Conservation (phyloP, 2,888 invertebrate genomes). For the Hirtodrosophila cameraria region DNA sequence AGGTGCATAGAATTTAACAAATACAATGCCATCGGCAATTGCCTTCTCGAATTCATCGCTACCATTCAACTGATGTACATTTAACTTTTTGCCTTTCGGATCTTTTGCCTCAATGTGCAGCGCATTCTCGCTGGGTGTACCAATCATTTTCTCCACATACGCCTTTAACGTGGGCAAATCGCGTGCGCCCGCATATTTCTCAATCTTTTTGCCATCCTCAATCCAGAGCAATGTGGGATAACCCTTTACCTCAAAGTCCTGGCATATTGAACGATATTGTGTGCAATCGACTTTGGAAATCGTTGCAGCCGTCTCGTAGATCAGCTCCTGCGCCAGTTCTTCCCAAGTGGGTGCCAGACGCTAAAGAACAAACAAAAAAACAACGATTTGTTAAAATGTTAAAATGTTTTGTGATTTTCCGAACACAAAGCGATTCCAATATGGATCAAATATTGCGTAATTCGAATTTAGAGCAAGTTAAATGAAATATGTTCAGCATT, state of each 20-base stretch:
- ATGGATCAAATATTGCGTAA: too few species aligned
- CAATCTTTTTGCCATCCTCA: constrained; percentile 93
- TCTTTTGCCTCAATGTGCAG: constrained; percentile 38
- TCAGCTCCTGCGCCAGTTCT: constrained; percentile 89
- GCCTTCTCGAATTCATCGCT: constrained; percentile 90
- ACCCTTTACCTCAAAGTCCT: constrained; percentile 92
- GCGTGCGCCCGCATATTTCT: constrained; percentile 89
- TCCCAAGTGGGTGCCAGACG: constrained; percentile 94
- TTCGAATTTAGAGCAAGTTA: background rate
- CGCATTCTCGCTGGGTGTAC: constrained; percentile 37
- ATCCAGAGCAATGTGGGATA: constrained; percentile 96
- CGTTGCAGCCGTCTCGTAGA: constrained; percentile 88
- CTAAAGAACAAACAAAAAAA: constrained; percentile 82
- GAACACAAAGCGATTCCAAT: too few species aligned
- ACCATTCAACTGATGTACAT: constrained; percentile 85
- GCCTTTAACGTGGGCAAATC: constrained; percentile 88
- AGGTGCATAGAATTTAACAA: constrained; percentile 95
- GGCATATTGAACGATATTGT: constrained; percentile 89
- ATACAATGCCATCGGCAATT: constrained; percentile 89
- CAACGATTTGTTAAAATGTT: too few species aligned
- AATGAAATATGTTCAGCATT: background rate
- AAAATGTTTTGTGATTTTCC: too few species aligned
- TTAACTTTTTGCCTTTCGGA: constrained; percentile 53
- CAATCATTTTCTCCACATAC: constrained; percentile 89
- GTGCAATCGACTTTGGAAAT: constrained; percentile 95